A percentile compares a stretch with the other conserved stretches of the same genome.
Evolutionary conservation across 2,888 invertebrate genomes (phyloP).

Genomic region (Abrostola tripartita): DNA sequence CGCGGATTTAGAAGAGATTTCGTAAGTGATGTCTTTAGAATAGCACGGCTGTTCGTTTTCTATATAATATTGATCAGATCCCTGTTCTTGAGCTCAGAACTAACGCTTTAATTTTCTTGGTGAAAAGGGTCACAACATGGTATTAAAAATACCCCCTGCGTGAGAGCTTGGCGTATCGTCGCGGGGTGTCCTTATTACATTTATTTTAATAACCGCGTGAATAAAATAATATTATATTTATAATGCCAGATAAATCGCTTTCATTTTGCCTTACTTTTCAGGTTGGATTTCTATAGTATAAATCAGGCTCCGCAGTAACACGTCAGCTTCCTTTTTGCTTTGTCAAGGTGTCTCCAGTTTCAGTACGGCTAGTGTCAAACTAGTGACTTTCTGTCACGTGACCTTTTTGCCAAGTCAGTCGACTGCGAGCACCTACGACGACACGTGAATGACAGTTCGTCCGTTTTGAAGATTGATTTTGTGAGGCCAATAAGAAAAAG

Average conservation of each 20-base stretch:
- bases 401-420: not conserved
- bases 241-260: not conserved
- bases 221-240: not conserved
- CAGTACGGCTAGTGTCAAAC: not conserved
- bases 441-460: slow-evolving; percentile 1
- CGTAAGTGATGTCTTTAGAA: no score
- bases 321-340: no score
- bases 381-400: not conserved
- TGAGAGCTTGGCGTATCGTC: not conserved
- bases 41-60: no score
- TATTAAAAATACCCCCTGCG: slow-evolving; percentile 9
- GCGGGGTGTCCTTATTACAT: slow-evolving; percentile 1
- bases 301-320: no score
- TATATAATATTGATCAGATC: no score
- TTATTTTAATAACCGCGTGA: not conserved
- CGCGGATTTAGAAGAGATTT: no score
- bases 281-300: no score
- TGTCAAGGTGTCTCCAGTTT: not conserved
- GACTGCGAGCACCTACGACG: not conserved
- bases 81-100: no score
- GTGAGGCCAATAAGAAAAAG: not conserved
- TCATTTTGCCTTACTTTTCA: no score
- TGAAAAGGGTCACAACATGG: not conserved
- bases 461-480: not conserved
- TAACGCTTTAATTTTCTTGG: not conserved